phyloP scores from a whole-genome alignment of 2,113 vertebrate genomes.

The Butastur rufipennis region DNA sequence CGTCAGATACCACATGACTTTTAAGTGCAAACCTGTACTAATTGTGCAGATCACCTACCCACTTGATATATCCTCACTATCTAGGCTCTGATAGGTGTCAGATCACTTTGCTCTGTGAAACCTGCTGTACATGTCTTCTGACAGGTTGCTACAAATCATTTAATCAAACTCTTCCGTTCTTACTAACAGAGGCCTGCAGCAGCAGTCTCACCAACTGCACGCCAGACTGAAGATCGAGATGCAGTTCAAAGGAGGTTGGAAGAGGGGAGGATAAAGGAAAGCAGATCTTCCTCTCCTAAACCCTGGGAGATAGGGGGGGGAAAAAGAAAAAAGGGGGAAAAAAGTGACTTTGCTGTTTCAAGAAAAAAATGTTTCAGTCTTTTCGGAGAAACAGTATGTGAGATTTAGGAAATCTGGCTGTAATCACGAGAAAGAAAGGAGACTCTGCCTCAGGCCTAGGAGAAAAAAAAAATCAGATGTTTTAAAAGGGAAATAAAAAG shows the following conservation, averaged over 20 bases:
- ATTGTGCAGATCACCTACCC: not conserved
- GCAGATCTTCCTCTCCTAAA: not conserved
- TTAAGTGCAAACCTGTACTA: not conserved
- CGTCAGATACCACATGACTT: not conserved
- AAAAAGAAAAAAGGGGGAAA: fast-evolving
- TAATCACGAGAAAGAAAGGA: not conserved
- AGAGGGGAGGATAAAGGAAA: not conserved
- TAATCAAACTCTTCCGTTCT: not conserved
- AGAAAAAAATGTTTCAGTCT: not conserved
- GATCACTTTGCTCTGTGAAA: not conserved
- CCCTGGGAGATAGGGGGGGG: not conserved
- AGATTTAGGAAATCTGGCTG: not conserved
- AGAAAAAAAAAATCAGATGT: not conserved
- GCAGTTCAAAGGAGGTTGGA: not conserved
- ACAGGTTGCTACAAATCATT: not conserved
- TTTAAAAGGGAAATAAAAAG: not conserved
- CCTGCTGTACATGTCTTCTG: not conserved
- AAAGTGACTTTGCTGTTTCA: not conserved
- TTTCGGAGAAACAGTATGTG: not conserved
- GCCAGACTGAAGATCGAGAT: not conserved
- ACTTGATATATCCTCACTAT: not conserved
- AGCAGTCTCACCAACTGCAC: not conserved
- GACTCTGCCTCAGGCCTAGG: not conserved
- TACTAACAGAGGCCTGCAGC: not conserved
- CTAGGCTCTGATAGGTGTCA: not conserved